These are phyloP conservation scores for Malthinus flaveolus DNA, from an alignment of 2,888 invertebrate genomes.

Conservation along the genomic window DNA sequence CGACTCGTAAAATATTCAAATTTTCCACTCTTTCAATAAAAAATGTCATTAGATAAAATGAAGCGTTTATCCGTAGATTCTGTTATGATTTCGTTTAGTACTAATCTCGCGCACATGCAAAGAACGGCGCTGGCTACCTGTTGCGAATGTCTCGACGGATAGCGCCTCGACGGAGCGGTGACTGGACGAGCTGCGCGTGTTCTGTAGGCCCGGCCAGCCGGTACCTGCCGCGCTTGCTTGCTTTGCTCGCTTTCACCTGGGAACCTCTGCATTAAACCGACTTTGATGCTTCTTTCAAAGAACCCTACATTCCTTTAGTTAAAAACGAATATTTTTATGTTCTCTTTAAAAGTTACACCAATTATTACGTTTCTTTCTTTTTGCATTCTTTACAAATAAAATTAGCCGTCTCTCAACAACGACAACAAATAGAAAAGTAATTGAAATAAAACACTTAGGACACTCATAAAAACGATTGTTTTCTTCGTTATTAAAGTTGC, in stretches of 20 bases:
- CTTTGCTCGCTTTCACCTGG: constrained; percentile 30
- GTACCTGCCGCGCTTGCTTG: constrained; percentile 48
- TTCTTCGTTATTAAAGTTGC: too few relatives aligned
- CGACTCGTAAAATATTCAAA: too few relatives aligned
- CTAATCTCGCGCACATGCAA: constrained; percentile 33
- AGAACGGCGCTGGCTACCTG: constrained; percentile 42
- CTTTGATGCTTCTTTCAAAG: constrained; percentile 21
- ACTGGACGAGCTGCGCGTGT: constrained; percentile 48
- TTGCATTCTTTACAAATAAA: too few relatives aligned
- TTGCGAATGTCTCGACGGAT: constrained; percentile 44
- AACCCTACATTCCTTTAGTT: constrained; percentile 2
- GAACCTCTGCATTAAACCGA: constrained; percentile 28
- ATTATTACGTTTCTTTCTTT: too few relatives aligned
- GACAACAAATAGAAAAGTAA: too few relatives aligned
- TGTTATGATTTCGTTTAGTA: constrained; percentile 5
- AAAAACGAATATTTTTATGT: constrained; percentile 11
- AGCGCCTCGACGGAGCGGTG: constrained; percentile 39
- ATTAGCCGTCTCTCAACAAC: too few relatives aligned
- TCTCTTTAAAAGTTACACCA: background rate
- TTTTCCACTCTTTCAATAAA: too few relatives aligned
- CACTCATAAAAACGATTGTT: too few relatives aligned
- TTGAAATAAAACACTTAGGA: too few relatives aligned
- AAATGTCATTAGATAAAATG: too few relatives aligned
- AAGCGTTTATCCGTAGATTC: background rate
- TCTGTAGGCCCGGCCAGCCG: constrained; percentile 46